Conservation (phyloP, 2,797 vertebrate genomes). For the Loriculus beryllinus region DNA sequence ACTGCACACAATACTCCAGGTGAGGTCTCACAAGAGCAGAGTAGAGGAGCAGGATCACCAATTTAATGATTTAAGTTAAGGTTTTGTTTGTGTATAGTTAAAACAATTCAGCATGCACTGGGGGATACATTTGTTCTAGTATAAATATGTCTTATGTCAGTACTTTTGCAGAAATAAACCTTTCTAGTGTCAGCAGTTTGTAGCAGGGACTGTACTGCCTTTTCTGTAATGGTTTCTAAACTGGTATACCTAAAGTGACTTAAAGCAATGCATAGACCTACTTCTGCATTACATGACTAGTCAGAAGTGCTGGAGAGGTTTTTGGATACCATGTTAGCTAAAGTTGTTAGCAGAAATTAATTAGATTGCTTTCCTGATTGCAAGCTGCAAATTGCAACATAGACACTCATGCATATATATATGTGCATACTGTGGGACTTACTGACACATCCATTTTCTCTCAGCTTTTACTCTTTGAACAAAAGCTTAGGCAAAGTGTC, state of each 20-base stretch:
- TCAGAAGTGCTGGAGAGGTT: neutral
- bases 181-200: neutral
- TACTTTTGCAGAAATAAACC: neutral
- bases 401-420: neutral
- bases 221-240: neutral
- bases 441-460: neutral
- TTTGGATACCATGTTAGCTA: neutral
- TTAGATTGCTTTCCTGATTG: neutral
- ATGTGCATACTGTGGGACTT: neutral
- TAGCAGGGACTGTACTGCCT: neutral
- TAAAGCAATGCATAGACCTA: neutral
- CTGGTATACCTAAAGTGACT: neutral
- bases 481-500: neutral
- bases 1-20: too few species aligned
- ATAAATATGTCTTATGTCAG: neutral
- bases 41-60: too few species aligned
- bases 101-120: neutral
- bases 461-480: neutral
- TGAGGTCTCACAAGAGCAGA: too few species aligned
- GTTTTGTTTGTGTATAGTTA: neutral
- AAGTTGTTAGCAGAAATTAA: neutral
- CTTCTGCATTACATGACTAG: neutral
- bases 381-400: neutral
- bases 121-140: neutral
- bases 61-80: neutral